Evolutionary conservation across 2,113 vertebrate genomes (phyloP), one percentile per base, ranked within the genome.

Genomic region (Ranitomeya variabilis): DNA sequence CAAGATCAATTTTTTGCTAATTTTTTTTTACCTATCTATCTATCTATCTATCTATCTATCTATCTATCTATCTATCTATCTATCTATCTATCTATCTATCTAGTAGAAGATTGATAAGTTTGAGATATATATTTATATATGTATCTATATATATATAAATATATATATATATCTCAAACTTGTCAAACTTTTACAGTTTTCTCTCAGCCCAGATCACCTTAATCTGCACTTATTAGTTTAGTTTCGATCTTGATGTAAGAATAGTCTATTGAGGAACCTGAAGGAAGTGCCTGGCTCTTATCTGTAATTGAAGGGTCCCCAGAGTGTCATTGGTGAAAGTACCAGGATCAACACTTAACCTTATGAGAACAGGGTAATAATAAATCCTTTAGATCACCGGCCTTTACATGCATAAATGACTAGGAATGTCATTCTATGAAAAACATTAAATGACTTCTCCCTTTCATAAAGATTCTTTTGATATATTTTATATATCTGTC

Each of bases 271-370:
- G n/a, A 60, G 5, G 8, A 31, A 85, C 23, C 55, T 76, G 23
- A 45, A 85, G 8, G 52, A 54, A 85, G 26, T 74, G 37, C 21
- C 51, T 79, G 59, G 8, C 85, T 86, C 74, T 86, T 79, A 86
- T 86, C 85, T 86, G 64, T 86, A 80, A 86, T 86, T 86, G 76
- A 86, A 80, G 18, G 85, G 76, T 86, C 85, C 66, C 85, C 74
- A 52, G 85, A 86, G 85, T 16, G 85, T 54, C 85, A 86, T 86
- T 79, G 85, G 59, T 78, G 74, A 26, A 78, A 86, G 84, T 57
- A 86, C 7, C 85, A 12, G 9, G 59, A 62, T n/a, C 37, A 86
- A 62, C 71, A 59, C 71, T 86, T 86, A 86, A 86, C 85, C 85
- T 55, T 67, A 51, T 54, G 59, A 52, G 74, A 86, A 62, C 60